Base-by-base conservation (phyloP, 2,113 vertebrate species). In the Rana temporaria region DNA sequence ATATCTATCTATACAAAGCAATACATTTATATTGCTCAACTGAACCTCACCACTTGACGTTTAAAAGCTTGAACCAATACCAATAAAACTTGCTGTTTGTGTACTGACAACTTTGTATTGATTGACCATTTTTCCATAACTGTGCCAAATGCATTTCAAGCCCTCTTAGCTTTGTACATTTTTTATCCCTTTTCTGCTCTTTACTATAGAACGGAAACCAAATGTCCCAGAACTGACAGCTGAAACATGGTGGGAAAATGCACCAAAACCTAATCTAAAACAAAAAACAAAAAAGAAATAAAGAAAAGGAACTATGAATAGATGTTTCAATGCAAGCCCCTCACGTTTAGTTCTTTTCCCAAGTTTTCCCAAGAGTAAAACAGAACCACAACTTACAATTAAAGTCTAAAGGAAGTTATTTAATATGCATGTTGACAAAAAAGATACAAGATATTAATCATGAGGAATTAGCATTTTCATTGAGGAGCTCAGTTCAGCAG, bases 341-440 rank as follows among this genome's bases (percentile, higher is more conserved):
- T 56, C 2, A 68, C 20, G 53, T 75, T 75, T 22, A 20, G 38
- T 38, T 38, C 26, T 65, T 79, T 38, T 68, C 53, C 77, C 15
- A 19, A 6, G 26, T 69, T 20, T 85, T 88, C 86, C 34, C 20
- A 83, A 84, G 86, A 86, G 88, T 81, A 60, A 75, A 86, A 87
- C 89, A 72, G 52, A 84, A 72, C 42, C 87, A 89, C 85, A 89
- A 90, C 88, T 89, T 89, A 90, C 81, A 88, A 84, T 90, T 87
- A 89, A 87, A 88, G 87, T 76, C 79, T 84, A 89, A 89, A 89
- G 84, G 87, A 91, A 90, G 89, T 89, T 89, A 90, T 86, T 91
- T 89, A 90, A 92, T 92, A 93, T 95, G 94, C 93, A 92, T 89
- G 90, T 83, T 89, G 91, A 92, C 89, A 94, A 92, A 89, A 60